Evolutionary conservation across 2,888 invertebrate genomes (phyloP), one percentile per base, ranked within the genome.

Genomic region (Caenorhabditis sulstoni): DNA sequence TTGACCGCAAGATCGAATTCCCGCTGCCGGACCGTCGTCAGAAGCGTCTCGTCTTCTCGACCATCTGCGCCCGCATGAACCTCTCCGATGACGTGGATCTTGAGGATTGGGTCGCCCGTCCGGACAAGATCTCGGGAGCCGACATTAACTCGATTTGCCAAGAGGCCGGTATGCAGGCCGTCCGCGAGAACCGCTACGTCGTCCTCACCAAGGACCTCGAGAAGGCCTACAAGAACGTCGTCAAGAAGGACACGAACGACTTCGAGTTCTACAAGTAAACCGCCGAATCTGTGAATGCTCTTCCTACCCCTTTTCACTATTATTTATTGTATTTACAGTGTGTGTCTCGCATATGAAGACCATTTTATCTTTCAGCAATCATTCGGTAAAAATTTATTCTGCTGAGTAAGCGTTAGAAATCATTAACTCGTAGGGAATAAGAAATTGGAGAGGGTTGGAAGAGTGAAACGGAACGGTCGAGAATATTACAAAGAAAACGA

Each of bases 101-200:
- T 64, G 99, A 99, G 91, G 99, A 99, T 92, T 99, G 96, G 91
- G 97, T 99, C 0, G 97, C 98, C 12, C 93, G 99, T 18, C 98
- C 99, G 1, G 99, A 99, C 91, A 95, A 96, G 91, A 97, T 99
- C 88, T 97, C 97, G 57, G 98, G 99, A 23, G 99, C 99, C 22
- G 99, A 99, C 90, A 98, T 99, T 89, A 99, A 99, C 92, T 97
- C 99, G 64, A 99, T 99, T 90, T 98, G 98, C 91, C 99, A 99
- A 92, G 99, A 99, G 92, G 99, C 99, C 78, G 99, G 99, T 85
- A 99, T 99, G 99, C 98, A 99, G 91, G 99, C 99, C 3, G 98
- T 99, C 0, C 93, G 99, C 73, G 99, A 99, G 91, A 99, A 99
- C 93, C 94, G 99, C 88, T 97, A 99, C 91, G 97, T 99, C 86